These are phyloP conservation scores for Helostoma temminkii DNA, from an alignment of 2,797 vertebrate genomes.

Conservation along the genomic window DNA sequence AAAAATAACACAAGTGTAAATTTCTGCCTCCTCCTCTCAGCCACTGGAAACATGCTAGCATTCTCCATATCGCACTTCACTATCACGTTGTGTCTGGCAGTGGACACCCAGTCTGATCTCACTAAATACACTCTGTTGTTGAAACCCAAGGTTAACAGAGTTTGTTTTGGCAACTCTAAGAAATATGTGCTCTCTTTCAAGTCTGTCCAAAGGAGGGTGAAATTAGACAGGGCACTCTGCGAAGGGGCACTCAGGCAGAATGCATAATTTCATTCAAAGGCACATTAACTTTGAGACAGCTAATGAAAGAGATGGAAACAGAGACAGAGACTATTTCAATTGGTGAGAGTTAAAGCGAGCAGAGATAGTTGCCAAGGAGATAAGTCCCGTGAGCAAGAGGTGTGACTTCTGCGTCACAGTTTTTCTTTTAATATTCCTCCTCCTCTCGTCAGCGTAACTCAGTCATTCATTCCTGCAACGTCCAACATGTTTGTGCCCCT, in stretches of 20 bases:
- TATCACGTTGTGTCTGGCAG: constrained; percentile 23
- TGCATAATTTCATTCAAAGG: constrained; percentile 61
- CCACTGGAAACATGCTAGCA: not conserved
- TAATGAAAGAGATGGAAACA: constrained; percentile 61
- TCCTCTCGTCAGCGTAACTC: constrained; percentile 24
- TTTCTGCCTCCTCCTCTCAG: constrained; percentile 31
- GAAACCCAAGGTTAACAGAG: constrained; percentile 62
- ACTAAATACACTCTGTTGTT: constrained; percentile 17
- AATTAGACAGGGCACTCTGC: constrained; percentile 18
- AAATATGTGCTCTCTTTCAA: constrained; percentile 50
- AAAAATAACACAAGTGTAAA: constrained; percentile 70
- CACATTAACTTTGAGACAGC: constrained; percentile 74
- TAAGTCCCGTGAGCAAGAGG: constrained; percentile 68
- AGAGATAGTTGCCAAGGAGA: constrained; percentile 79
- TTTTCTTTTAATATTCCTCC: constrained; percentile 49
- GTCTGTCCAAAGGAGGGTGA: constrained; percentile 52
- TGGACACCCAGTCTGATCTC: constrained; percentile 21
- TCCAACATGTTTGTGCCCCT: constrained; percentile 42
- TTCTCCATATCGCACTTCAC: constrained; percentile 20
- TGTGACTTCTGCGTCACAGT: constrained; percentile 70
- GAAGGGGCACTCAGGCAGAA: constrained; percentile 45
- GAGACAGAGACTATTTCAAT: constrained; percentile 51
- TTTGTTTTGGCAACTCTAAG: constrained; percentile 40
- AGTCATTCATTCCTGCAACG: constrained; percentile 23
- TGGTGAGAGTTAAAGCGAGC: constrained; percentile 42